phyloP scores from a whole-genome alignment of 2,888 invertebrate species.

The Lithophane leautieri region DNA sequence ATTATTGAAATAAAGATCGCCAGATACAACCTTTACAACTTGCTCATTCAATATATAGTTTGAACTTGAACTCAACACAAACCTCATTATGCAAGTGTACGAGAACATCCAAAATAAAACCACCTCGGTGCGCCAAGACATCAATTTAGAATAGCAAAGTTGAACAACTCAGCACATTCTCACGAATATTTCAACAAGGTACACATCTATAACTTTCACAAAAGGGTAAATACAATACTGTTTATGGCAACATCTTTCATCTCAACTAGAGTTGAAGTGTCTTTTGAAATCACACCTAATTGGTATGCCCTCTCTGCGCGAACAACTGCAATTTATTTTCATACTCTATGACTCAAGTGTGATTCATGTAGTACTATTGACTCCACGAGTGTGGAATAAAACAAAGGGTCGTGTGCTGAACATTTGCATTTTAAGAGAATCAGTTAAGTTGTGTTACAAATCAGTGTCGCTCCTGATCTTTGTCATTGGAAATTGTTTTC shows the following conservation, averaged over 20 bases:
- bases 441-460: constrained; percentile 72
- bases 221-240: constrained; percentile 47
- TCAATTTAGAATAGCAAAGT: constrained; percentile 42
- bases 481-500: constrained; percentile 57
- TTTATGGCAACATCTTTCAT: constrained; percentile 57
- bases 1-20: no score
- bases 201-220: constrained; percentile 50
- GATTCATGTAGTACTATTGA: constrained; percentile 68
- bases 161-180: constrained; percentile 38
- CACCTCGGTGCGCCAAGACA: constrained; percentile 21
- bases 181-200: constrained; percentile 42
- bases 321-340: constrained; percentile 69
- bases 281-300: constrained; percentile 72
- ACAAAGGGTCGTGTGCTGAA: constrained; percentile 53
- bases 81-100: constrained; percentile 32
- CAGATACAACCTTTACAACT: neutral
- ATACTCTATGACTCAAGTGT: constrained; percentile 68
- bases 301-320: constrained; percentile 66
- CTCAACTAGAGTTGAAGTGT: constrained; percentile 44
- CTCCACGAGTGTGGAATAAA: constrained; percentile 56
- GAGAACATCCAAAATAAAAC: constrained; percentile 45
- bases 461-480: constrained; percentile 74
- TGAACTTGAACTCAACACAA: constrained; percentile 20
- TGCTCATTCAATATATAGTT: constrained; percentile 17
- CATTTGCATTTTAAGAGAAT: constrained; percentile 67